These are phyloP conservation scores for Luperina nickerlii DNA, from an alignment of 2,888 invertebrate species.

Conservation along the genomic window DNA sequence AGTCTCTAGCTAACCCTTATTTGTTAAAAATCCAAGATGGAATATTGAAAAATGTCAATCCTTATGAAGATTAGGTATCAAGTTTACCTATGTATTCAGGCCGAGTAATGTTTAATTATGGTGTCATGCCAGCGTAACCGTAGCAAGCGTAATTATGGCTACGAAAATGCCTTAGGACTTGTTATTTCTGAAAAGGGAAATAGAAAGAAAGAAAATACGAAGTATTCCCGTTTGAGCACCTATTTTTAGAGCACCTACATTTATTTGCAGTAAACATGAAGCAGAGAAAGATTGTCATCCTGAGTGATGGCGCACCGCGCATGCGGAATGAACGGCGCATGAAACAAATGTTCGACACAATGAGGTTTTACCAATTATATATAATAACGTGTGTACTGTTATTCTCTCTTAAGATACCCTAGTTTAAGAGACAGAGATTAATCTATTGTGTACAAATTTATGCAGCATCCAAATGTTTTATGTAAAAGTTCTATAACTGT, in stretches of 20 bases:
- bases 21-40: background rate
- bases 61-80: constrained; percentile 1
- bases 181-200: background rate
- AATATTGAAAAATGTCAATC: background rate
- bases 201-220: background rate
- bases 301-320: no score
- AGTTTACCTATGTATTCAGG: constrained; percentile 36
- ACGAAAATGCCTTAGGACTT: background rate
- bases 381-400: no score
- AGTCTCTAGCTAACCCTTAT: background rate
- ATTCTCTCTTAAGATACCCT: no score
- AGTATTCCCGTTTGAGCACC: no score
- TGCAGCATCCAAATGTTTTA: no score
- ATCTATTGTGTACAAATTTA: no score
- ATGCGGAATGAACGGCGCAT: no score
- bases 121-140: constrained; percentile 1
- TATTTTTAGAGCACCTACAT: background rate
- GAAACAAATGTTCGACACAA: no score
- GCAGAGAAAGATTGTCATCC: background rate
- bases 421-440: no score
- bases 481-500: no score
- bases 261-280: background rate
- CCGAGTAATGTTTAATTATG: constrained; percentile 11
- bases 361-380: no score
- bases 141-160: constrained; percentile 12